Evolutionary conservation across 2,797 vertebrate genomes (phyloP).

Genomic region (Phalloptychus januarius): DNA sequence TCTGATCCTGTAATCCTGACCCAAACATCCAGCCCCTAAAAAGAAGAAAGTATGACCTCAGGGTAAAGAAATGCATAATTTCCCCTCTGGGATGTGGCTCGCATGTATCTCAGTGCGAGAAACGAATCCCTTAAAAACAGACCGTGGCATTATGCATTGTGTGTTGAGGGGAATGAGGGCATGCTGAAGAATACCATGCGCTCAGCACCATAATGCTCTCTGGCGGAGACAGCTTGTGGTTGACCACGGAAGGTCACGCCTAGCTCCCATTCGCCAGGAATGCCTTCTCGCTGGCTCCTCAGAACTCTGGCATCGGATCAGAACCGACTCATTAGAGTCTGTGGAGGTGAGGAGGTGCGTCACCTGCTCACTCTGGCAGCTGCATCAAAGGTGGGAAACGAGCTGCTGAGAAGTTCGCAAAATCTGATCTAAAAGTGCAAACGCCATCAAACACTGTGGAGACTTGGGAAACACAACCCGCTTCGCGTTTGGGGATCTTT

Average conservation of each 20-base stretch:
- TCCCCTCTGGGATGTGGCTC: constrained; percentile 41
- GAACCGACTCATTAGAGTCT: constrained; percentile 51
- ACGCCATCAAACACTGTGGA: not conserved
- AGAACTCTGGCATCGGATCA: constrained; percentile 63
- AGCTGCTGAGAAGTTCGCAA: constrained; percentile 24
- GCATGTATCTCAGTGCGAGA: constrained; percentile 42
- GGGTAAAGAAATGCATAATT: constrained; percentile 55
- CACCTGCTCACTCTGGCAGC: constrained; percentile 67
- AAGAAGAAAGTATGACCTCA: constrained; percentile 55
- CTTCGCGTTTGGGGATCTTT: not conserved
- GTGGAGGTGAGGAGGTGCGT: constrained; percentile 49
- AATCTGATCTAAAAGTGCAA: not conserved
- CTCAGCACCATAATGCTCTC: constrained; percentile 55
- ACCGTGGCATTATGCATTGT: constrained; percentile 50
- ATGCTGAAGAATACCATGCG: constrained; percentile 61
- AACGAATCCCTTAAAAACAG: constrained; percentile 56
- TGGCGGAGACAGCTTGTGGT: constrained; percentile 63
- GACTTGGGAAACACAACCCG: not conserved
- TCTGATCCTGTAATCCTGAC: constrained; percentile 34
- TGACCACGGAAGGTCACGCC: constrained; percentile 60
- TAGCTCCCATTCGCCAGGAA: constrained; percentile 63
- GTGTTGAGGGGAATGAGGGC: constrained; percentile 53
- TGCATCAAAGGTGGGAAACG: constrained; percentile 60
- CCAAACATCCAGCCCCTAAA: constrained; percentile 28
- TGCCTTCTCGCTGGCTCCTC: constrained; percentile 54